phyloP scores from a whole-genome alignment of 2,797 vertebrate species.

The Smutsia gigantea region DNA sequence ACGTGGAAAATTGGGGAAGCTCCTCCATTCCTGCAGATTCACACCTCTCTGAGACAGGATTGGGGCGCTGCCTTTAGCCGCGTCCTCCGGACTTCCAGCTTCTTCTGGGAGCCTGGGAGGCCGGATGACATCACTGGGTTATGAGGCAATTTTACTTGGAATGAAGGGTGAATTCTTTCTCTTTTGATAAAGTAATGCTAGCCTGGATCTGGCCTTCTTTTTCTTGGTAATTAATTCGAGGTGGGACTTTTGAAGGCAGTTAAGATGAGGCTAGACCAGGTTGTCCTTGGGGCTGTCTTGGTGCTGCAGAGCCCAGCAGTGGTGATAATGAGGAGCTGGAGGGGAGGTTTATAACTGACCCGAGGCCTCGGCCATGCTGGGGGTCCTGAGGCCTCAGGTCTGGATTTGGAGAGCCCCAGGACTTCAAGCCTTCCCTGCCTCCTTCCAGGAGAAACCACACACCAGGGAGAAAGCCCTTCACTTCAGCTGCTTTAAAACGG shows the following conservation, averaged over 20 bases:
- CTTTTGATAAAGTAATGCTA: constrained; percentile 25
- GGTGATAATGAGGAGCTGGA: background rate
- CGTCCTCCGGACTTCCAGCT: background rate
- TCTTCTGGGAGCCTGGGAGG: constrained; percentile 2
- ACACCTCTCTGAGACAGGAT: background rate
- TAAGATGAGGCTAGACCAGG: background rate
- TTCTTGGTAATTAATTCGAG: background rate
- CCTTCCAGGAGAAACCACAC: background rate
- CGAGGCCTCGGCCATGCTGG: background rate
- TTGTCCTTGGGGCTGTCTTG: background rate
- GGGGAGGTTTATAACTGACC: background rate
- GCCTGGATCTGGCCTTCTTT: background rate
- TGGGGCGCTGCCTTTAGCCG: background rate
- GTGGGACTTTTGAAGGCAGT: background rate
- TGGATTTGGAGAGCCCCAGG: background rate
- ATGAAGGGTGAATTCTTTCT: background rate
- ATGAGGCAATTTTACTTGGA: constrained; percentile 63
- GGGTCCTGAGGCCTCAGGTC: background rate
- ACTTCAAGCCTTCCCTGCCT: background rate
- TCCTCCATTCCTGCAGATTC: background rate
- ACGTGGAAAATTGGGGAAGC: background rate
- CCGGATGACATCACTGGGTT: constrained; percentile 52
- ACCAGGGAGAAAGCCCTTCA: background rate
- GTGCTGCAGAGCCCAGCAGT: background rate
- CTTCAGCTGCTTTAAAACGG: background rate